phyloP scores from a whole-genome alignment of 2,113 vertebrate species.

The Capreolus pygargus region DNA sequence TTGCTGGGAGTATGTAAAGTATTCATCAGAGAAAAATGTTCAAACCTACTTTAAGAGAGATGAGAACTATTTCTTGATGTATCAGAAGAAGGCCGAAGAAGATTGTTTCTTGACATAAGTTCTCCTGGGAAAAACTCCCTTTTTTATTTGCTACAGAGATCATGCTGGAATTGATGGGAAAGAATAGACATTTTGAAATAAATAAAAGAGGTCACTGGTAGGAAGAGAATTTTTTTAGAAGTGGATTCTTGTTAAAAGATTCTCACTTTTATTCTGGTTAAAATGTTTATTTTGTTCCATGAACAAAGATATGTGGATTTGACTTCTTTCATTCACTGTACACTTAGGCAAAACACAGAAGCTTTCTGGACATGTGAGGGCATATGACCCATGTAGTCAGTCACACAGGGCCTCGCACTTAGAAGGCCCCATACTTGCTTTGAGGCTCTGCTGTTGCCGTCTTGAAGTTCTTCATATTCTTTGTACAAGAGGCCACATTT shows the following conservation, averaged over 20 bases:
- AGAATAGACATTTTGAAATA: constrained; percentile 58
- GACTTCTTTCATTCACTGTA: background rate
- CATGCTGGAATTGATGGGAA: constrained; percentile 49
- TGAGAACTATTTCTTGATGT: constrained; percentile 59
- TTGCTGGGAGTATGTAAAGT: constrained; percentile 56
- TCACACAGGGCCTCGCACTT: background rate
- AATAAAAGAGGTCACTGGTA: constrained; percentile 53
- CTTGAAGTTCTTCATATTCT: constrained; percentile 12
- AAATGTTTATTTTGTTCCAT: constrained; percentile 40
- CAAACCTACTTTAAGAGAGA: constrained; percentile 50
- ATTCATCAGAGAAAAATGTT: constrained; percentile 59
- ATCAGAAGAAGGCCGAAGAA: constrained; percentile 31
- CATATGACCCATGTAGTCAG: background rate
- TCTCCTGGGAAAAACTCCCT: constrained; percentile 32
- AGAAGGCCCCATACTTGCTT: background rate
- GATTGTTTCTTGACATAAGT: constrained; percentile 47
- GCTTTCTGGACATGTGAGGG: background rate
- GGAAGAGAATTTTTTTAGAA: background rate
- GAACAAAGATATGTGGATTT: background rate
- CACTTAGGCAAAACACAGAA: background rate
- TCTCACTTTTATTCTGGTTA: constrained; percentile 40
- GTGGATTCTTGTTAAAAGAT: constrained; percentile 9
- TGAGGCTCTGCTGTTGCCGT: background rate
- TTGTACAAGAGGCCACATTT: background rate
- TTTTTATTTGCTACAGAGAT: constrained; percentile 61